Evolutionary conservation across 1,140 invertebrate genomes (phyloP).

Genomic region (Atta cephalotes): DNA sequence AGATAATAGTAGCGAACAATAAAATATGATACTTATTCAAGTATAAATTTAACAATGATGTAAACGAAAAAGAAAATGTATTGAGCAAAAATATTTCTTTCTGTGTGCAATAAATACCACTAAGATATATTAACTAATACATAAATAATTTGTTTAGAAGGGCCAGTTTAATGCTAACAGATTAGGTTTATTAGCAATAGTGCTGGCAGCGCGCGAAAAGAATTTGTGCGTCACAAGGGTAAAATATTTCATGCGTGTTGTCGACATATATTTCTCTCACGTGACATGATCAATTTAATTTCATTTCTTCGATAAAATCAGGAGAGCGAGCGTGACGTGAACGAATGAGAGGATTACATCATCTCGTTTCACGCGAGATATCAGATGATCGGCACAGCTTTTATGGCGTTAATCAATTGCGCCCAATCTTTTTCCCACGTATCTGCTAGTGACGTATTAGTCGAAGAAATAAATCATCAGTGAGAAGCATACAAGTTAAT

Average conservation of each 20-base stretch:
- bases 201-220: neutral
- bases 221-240: neutral
- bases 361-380: slow-evolving; percentile 46
- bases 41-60: neutral
- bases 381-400: slow-evolving; percentile 39
- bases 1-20: neutral
- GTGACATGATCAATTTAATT: slow-evolving; percentile 49
- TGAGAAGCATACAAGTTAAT: neutral
- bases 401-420: slow-evolving; percentile 40
- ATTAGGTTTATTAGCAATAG: slow-evolving; percentile 3
- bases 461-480: slow-evolving; percentile 8
- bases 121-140: neutral
- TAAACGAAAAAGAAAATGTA: neutral
- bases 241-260: slow-evolving; percentile 18
- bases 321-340: slow-evolving; percentile 45
- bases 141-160: neutral
- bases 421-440: neutral
- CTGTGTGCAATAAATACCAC: neutral
- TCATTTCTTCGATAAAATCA: slow-evolving; percentile 48
- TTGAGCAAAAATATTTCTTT: neutral
- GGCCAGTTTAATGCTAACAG: slow-evolving; percentile 25
- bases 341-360: slow-evolving; percentile 33
- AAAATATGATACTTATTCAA: neutral
- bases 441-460: neutral
- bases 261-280: slow-evolving; percentile 40